Base-by-base conservation (phyloP, 2,888 invertebrate genomes). In the Pomacea canaliculata region DNA sequence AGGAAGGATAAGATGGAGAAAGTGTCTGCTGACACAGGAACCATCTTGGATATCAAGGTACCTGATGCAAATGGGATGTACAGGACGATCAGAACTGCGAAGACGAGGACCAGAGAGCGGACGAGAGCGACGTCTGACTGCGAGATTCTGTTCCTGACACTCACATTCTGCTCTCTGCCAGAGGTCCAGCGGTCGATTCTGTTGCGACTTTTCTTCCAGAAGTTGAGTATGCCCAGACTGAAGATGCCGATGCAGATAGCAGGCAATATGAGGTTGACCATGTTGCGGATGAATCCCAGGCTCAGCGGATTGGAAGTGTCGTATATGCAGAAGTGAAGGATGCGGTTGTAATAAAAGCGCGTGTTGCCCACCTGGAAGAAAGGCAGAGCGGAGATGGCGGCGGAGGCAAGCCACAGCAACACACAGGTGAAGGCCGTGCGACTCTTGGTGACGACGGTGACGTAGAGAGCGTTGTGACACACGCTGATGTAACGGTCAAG, bases 401-500 rank as follows among this genome's bases (percentile, higher is more conserved):
- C 76, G 19, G 73, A 23, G 27, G 76, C 60, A 3, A 78, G 9
- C 76, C 72, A 78, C 5, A 78, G 27, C 13, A 27, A 23, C 5
- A 70, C 67, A 27, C 72, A 70, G 37, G 59, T 56, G 1, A 60
- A 27, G 16, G 70, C 9, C 23, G 67, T 78, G 37, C 69, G 49
- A 8, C 23, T 68, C 65, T 62, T 76, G 60, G 70, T 69, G 59
- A 76, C 68, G 23, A 72, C 18, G 37, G n/a, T 27, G 23, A 19
- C 46, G 71, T 78, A 78, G 23, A 60, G 23, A 0, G 48, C 19
- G 37, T 48, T 59, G 67, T 68, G 76, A 56, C 78, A 76, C 37
- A 78, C 70, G 60, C 62, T 70, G 18, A 78, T 48, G 56, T 67
- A 78, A 13, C 78, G 70, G 78, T 78, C 73, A 51, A 76, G 37